A percentile compares a stretch with the other conserved stretches of the same genome.
Conservation (phyloP, 2,113 vertebrate species). For the Datnioides undecimradiatus region DNA sequence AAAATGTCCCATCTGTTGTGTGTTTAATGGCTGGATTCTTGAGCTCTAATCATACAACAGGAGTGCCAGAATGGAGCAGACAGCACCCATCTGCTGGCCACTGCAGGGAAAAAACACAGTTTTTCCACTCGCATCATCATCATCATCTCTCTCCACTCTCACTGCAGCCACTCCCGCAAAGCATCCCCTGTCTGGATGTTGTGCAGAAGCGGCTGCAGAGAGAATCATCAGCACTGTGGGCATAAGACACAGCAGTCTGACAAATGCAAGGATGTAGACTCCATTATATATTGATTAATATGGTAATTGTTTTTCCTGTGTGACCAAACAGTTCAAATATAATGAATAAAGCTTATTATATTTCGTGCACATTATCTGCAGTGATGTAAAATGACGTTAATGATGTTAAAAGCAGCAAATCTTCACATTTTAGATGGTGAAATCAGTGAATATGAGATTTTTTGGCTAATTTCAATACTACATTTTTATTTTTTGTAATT, state of each 20-base stretch:
- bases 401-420: neutral
- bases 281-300: neutral
- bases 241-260: neutral
- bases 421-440: neutral
- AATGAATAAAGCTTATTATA: no score
- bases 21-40: conserved; percentile 74
- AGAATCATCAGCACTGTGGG: conserved; percentile 6
- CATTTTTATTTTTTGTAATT: neutral
- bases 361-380: neutral
- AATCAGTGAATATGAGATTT: neutral
- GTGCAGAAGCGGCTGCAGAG: neutral
- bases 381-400: neutral
- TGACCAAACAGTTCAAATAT: no score
- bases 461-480: no score
- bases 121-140: conserved; percentile 62
- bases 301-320: neutral
- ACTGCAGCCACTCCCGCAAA: conserved; percentile 13
- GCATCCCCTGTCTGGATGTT: conserved; percentile 11
- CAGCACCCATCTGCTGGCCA: conserved; percentile 80
- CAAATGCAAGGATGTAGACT: neutral
- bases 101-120: conserved; percentile 52
- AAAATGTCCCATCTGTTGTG: conserved; percentile 76
- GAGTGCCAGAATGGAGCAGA: conserved; percentile 69
- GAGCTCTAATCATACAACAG: conserved; percentile 56
- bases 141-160: conserved; percentile 43